Conservation (phyloP, 2,113 vertebrate species). For the Struthidea cinerea region DNA sequence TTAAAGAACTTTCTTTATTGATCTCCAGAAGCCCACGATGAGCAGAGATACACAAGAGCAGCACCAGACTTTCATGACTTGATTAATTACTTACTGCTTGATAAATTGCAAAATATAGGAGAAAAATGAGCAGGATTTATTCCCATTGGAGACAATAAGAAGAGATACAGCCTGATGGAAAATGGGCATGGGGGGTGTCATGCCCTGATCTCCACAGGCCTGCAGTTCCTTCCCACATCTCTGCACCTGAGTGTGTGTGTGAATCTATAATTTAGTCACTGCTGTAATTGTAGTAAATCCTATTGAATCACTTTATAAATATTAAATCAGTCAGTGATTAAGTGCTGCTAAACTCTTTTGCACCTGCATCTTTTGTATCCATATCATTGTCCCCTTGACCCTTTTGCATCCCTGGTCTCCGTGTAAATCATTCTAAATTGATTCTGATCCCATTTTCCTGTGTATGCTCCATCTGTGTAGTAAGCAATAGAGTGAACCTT, state of each 20-base stretch:
- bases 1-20: not conserved
- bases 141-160: accelerated
- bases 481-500: not conserved
- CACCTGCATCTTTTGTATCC: not conserved
- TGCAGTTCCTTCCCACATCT: not conserved
- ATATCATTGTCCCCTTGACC: not conserved
- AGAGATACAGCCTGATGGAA: not conserved
- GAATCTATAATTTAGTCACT: not conserved
- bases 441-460: not conserved
- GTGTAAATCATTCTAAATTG: not conserved
- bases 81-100: not conserved
- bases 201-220: not conserved
- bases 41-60: not conserved
- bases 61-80: not conserved
- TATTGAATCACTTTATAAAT: not conserved
- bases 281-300: not conserved
- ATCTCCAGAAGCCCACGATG: accelerated
- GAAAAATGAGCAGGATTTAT: not conserved
- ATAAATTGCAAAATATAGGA: not conserved
- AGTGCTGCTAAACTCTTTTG: not conserved
- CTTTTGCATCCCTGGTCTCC: not conserved
- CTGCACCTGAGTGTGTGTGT: not conserved
- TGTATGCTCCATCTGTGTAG: too few species aligned
- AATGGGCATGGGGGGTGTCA: not conserved
- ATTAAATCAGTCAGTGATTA: not conserved